Base-by-base conservation (phyloP, 2,113 vertebrate species). In the Sebastes fasciatus region DNA sequence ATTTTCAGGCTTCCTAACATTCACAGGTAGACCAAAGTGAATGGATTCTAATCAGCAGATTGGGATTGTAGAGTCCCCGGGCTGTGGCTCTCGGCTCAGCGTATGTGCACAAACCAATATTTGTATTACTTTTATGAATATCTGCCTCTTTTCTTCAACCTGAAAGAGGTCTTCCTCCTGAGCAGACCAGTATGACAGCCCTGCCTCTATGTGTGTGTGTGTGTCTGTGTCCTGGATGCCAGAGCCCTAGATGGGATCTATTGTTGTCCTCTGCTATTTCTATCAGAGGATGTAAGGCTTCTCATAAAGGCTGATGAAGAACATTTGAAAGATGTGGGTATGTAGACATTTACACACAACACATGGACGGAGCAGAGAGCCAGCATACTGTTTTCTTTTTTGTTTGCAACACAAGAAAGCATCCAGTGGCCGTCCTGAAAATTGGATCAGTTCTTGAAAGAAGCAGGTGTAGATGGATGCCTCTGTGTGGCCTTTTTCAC, bases 211-310 rank as follows among this genome's bases (percentile, higher is more conserved):
- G 46, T 85, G 71, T 70, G 69, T 70, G 69, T 43, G 49, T 70
- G 63, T 77, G 49, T 69, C 73, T 46, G 5, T 54, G 70, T 77
- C 68, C 62, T 46, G 62, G 45, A 84, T 81, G 64, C 62, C 77
- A 84, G 17, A 70, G 79, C 42, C 82, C 74, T 43, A 88, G 75
- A 91, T 91, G 66, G 54, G 77, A 79, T 83, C 74, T 64, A 90
- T 87, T 92, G 88, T 92, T 80, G 68, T 80, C 5, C 26, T 62
- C 69, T 63, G 75, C 19, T 77, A 74, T 91, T 90, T 89, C 85
- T 60, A 71, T 87, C 68, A 86, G 45, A 34, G 16, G 40, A 87
- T 84, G 79, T 72, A 74, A 76, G 74, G 58, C 68, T 81, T 74
- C 61, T 76, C 51, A 80, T 73, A 72, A 75, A 86, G 60, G 70